Evolutionary conservation across 2,888 invertebrate genomes (phyloP), one percentile per base, ranked within the genome.

Genomic region (Tetragonula carbonaria): DNA sequence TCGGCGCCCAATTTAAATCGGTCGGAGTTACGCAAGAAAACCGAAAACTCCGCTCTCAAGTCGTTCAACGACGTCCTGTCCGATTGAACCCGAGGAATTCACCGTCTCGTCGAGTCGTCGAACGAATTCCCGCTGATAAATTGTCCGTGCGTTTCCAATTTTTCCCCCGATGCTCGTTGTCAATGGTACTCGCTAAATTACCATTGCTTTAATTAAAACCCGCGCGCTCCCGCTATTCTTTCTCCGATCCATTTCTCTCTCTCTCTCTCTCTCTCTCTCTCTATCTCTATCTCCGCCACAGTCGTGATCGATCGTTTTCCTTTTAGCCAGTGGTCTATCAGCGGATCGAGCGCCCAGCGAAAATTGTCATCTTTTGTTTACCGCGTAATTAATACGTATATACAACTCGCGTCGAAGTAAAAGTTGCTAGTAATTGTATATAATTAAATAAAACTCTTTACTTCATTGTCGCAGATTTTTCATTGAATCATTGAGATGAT

Each of bases 81-180:
- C n/a, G 57, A 59, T 59, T 8, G 23, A 16, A 38, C 4, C 11
- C 1, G 59, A 59, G 8, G 8, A 73, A 63, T 73, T 73, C 63
- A 63, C 73, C 33, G 50, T 28, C 62, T 50, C 50, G 5, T 50
- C 45, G 45, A 45, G 45, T 45, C 73, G 63, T 73, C 21, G 62
- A 73, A 16, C 28, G 73, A 51, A 73, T 63, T 21, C 73, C 2
- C 28, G 73, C 50, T 62, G 63, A 73, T 73, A 73, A 62, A 73
- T 73, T 50, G 73, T 16, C 45, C 38, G 73, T 50, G 50, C 73
- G 62, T 73, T 73, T 73, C 62, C 62, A 73, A 73, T 73, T 73
- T 73, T 73, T 71, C 14, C 51, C 45, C 55, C 53, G 55, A n/a
- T 16, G 38, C 16, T 71, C n/a, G 33, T 53, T 21, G 51, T 51